Conservation (phyloP, 2,888 invertebrate genomes). For the Scaptomyza cyrtandrae region DNA sequence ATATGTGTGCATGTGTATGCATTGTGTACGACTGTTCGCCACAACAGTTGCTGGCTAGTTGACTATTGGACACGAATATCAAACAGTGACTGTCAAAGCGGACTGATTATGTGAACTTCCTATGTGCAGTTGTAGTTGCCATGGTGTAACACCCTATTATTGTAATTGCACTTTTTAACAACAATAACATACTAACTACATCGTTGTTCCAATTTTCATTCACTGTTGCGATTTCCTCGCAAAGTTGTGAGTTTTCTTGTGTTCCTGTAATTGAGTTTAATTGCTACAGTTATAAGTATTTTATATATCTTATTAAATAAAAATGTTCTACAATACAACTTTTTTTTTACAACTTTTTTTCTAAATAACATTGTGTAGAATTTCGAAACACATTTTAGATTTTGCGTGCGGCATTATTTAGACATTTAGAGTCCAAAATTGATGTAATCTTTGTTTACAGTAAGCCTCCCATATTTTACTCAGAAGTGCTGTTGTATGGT, state of each 20-base stretch:
- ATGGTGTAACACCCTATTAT: conserved; percentile 2
- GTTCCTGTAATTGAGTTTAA: neutral
- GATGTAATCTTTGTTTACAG: conserved; percentile 21
- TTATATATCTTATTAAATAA: neutral
- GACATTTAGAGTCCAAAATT: conserved; percentile 12
- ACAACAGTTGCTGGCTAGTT: conserved; percentile 41
- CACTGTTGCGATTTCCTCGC: neutral
- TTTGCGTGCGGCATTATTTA: neutral
- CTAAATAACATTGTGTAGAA: neutral
- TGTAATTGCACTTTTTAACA: conserved; percentile 10
- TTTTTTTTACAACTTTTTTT: neutral
- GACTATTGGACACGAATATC: conserved; percentile 28
- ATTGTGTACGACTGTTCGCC: conserved; percentile 18
- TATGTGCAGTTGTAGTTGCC: neutral
- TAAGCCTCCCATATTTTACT: conserved; percentile 9
- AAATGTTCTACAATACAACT: neutral
- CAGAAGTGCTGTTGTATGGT: neutral
- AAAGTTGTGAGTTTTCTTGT: neutral
- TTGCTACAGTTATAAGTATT: no score
- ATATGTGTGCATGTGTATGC: conserved; percentile 16
- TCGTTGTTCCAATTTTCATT: neutral
- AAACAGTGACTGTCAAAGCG: conserved; percentile 27
- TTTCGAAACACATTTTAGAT: neutral
- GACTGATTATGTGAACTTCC: conserved; percentile 9
- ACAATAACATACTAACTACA: conserved; percentile 2